phyloP scores from a whole-genome alignment of 2,888 invertebrate species.

The Catocala nupta region DNA sequence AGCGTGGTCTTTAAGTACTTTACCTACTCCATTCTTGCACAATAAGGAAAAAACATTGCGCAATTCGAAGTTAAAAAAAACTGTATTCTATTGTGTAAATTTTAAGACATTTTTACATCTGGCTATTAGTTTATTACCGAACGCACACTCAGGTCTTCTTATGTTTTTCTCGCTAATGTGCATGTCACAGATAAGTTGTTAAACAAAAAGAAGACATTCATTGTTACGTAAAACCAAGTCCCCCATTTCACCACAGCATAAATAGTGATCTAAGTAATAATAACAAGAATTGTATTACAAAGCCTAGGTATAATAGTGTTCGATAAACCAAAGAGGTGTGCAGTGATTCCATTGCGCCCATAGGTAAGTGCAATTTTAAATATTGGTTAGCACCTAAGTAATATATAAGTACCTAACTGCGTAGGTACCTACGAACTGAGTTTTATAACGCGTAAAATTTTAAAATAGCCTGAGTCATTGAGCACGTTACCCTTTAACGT shows the following conservation, averaged over 20 bases:
- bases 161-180: too few species aligned
- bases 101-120: background rate
- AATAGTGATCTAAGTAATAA: constrained; percentile 12
- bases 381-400: background rate
- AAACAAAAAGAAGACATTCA: background rate
- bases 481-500: constrained; percentile 1
- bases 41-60: constrained; percentile 43
- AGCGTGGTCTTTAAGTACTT: background rate
- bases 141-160: too few species aligned
- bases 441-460: background rate
- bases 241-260: constrained; percentile 2
- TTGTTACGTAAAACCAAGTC: constrained; percentile 4
- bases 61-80: constrained; percentile 27
- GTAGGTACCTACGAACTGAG: constrained; percentile 1
- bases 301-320: background rate
- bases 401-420: background rate
- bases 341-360: background rate
- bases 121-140: background rate
- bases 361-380: constrained; percentile 2
- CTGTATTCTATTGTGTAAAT: background rate
- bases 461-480: constrained; percentile 5
- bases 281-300: background rate
- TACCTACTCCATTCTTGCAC: constrained; percentile 34
- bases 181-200: too few species aligned
- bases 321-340: background rate